Evolutionary conservation across 2,888 invertebrate species (phyloP), one percentile per base, ranked within the genome.

Genomic region (Hypselothyrea guttata): DNA sequence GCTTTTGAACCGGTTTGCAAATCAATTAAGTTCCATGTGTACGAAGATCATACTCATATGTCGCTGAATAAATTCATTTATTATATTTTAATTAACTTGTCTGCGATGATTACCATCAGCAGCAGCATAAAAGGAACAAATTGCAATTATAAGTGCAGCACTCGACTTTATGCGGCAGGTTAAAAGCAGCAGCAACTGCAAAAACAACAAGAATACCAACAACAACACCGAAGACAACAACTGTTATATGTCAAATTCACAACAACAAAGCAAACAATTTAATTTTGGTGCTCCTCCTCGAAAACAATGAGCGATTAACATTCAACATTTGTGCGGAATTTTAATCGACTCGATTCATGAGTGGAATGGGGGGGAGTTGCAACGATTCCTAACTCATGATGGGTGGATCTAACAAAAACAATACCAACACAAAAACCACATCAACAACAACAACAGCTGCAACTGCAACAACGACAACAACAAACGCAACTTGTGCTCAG

Each of bases 301-400:
- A 77, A 81, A 77, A 81, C 79, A 81, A 81, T 81, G 84, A 81
- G 64, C 82, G 84, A 81, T 81, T 84, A 81, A 81, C 84, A 82
- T 84, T 81, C 37, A 18, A 60, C 59, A 52, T 54, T 71, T 60
- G 38, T 63, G 75, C 51, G 78, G 82, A 81, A 81, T 81, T 81
- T 81, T 81, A 81, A 81, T 81, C 78, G 84, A 81, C 83, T 84
- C 18, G 38, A 15, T 22, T 55, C 53, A 52, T 64, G 31, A 45
- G 34, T 34, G 11, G 56, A 56, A 35, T 11, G 16, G 40, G 8
- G n/a, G 27, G 8, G 15, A 5, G 12, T n/a, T n/a, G 1, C 16
- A 13, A 1, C 9, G n/a, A 13, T 3, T 28, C 11, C 16, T 28
- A 8, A 4, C 8, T 11, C 46, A 35, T 56, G 68, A 53, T 59